phyloP scores from a whole-genome alignment of 2,888 invertebrate species.

The Blastobasis lacticolella region DNA sequence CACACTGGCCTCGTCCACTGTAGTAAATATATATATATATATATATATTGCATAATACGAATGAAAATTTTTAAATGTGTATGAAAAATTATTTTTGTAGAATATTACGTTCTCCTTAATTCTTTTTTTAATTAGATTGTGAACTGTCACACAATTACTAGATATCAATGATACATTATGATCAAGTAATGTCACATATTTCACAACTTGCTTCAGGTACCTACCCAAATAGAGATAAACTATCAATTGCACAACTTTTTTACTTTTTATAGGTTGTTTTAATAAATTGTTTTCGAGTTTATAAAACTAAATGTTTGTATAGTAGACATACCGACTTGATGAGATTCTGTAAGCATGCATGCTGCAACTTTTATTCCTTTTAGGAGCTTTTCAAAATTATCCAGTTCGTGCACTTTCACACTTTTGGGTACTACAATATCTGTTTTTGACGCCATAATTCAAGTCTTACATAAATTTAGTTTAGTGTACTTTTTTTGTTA shows the following conservation, averaged over 20 bases:
- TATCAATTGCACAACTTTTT: not conserved
- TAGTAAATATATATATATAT: slow-evolving; percentile 13
- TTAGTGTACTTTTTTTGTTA: not conserved
- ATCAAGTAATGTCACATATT: too few species aligned
- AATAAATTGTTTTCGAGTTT: not conserved
- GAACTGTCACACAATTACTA: too few species aligned
- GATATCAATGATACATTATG: too few species aligned
- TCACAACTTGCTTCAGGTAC: not conserved
- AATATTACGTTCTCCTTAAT: too few species aligned
- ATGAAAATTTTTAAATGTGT: too few species aligned
- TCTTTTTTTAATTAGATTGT: too few species aligned
- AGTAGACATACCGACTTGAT: slow-evolving; percentile 55
- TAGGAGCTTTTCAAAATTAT: slow-evolving; percentile 64
- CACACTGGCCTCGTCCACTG: slow-evolving; percentile 67
- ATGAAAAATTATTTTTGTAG: too few species aligned
- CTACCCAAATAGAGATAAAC: not conserved
- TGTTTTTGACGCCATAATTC: slow-evolving; percentile 42
- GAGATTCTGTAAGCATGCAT: slow-evolving; percentile 74
- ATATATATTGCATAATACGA: not conserved
- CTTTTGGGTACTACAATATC: slow-evolving; percentile 44
- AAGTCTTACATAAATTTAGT: not conserved
- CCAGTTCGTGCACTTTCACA: slow-evolving; percentile 66
- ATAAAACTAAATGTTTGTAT: not conserved
- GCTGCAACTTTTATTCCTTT: slow-evolving; percentile 73
- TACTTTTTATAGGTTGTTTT: not conserved